Percentiles rank a stretch among this genome's conserved stretches.
Conservation (phyloP, 92 coral and sea anemone species). For the Epizoanthus scotinus region DNA sequence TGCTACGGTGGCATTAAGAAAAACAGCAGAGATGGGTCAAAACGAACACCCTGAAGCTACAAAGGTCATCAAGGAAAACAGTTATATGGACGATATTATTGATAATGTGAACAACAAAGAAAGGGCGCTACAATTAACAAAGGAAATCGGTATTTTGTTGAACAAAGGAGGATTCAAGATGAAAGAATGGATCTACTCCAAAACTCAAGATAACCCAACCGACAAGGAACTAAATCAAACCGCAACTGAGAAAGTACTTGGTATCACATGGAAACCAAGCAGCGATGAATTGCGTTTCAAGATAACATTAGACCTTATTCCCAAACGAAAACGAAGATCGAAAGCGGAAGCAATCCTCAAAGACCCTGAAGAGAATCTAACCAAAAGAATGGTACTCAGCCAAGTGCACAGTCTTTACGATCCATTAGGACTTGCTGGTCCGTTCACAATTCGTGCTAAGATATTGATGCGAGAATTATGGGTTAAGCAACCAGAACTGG, state of each 20-base stretch:
- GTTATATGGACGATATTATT: constrained; percentile 20
- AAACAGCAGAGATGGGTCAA: constrained; percentile 43
- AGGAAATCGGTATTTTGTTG: constrained; percentile 40
- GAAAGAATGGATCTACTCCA: constrained; percentile 59
- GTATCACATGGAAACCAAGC: constrained; percentile 43
- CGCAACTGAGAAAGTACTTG: constrained; percentile 43
- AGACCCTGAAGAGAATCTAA: neutral
- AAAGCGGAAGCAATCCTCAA: no score
- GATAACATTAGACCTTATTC: constrained; percentile 34
- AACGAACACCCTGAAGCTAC: constrained; percentile 41
- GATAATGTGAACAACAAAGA: neutral
- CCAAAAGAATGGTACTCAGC: no score
- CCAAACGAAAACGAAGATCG: constrained; percentile 1
- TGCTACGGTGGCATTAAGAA: constrained; percentile 55
- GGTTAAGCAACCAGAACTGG: constrained; percentile 35
- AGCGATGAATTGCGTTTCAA: constrained; percentile 44
- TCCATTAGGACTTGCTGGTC: no score
- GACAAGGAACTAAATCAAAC: neutral
- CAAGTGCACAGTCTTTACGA: no score
- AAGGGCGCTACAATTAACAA: constrained; percentile 13
- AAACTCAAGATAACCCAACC: neutral
- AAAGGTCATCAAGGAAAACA: constrained; percentile 29
- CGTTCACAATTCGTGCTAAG: constrained; percentile 61
- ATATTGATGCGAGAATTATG: constrained; percentile 55
- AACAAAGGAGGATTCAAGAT: constrained; percentile 50